Conservation (phyloP, 2,888 invertebrate species). For the Helobdella robusta region DNA sequence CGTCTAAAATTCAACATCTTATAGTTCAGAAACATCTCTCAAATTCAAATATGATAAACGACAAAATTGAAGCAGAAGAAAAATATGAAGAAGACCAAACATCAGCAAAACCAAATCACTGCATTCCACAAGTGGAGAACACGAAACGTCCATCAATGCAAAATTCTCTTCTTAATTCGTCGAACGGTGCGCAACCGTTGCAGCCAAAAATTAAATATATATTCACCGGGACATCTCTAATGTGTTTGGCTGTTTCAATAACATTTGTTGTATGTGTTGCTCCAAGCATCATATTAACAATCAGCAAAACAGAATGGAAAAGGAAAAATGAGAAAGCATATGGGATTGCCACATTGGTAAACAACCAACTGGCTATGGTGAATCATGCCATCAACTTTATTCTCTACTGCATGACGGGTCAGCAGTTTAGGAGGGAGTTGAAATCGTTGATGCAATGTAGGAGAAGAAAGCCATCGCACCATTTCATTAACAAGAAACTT, state of each 20-base stretch:
- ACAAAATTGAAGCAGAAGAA: too few relatives aligned
- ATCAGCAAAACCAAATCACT: too few relatives aligned
- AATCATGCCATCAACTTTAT: slow-evolving; percentile 36
- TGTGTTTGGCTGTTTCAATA: slow-evolving; percentile 35
- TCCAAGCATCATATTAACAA: slow-evolving; percentile 34
- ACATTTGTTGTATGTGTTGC: slow-evolving; percentile 34
- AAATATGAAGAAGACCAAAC: too few relatives aligned
- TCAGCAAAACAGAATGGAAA: slow-evolving; percentile 34
- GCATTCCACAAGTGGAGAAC: too few relatives aligned
- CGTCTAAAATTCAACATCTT: too few relatives aligned
- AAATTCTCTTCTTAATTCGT: too few relatives aligned
- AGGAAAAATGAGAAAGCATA: slow-evolving; percentile 27
- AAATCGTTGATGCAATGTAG: too few relatives aligned
- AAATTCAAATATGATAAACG: not conserved
- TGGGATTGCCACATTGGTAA: slow-evolving; percentile 32
- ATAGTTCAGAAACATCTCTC: too few relatives aligned
- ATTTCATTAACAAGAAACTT: too few relatives aligned
- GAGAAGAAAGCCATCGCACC: too few relatives aligned
- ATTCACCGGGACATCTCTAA: slow-evolving; percentile 32
- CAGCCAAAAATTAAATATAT: too few relatives aligned
- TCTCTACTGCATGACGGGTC: slow-evolving; percentile 35
- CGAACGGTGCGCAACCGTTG: not conserved
- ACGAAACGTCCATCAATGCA: too few relatives aligned
- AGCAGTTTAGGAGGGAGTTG: slow-evolving; percentile 33
- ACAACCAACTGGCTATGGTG: slow-evolving; percentile 34